Percentiles rank a stretch among this genome's conserved stretches.
phyloP scores from a whole-genome alignment of 2,888 invertebrate genomes.

The Rutpela maculata region DNA sequence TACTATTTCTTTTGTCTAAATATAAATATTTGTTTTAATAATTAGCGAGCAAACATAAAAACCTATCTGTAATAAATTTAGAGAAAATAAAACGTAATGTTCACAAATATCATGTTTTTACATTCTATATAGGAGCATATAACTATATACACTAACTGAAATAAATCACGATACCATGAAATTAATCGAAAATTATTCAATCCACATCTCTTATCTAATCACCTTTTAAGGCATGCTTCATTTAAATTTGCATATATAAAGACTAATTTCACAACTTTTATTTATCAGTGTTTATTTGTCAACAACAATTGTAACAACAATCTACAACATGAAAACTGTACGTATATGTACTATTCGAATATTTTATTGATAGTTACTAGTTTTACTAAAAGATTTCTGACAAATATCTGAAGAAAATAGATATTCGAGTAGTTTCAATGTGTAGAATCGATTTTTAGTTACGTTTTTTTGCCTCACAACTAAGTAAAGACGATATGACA shows the following conservation, averaged over 20 bases:
- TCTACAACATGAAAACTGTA: constrained; percentile 10
- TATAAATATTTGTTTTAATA: neutral
- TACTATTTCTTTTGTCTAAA: neutral
- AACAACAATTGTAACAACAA: constrained; percentile 4
- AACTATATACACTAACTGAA: neutral
- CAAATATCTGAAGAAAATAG: no score
- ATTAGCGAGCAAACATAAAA: neutral
- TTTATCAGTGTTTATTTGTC: constrained; percentile 7
- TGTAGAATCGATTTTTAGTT: no score
- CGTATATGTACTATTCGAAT: neutral
- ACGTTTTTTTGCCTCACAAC: no score
- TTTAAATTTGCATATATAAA: constrained; percentile 14
- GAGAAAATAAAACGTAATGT: constrained; percentile 1
- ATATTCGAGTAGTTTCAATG: no score
- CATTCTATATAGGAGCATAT: neutral
- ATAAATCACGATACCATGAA: constrained; percentile 18
- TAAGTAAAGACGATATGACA: no score
- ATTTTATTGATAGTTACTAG: no score
- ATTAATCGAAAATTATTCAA: neutral
- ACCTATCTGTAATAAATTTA: neutral
- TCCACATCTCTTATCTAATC: constrained; percentile 5
- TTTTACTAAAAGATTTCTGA: no score
- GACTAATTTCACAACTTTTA: neutral
- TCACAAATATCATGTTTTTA: neutral
- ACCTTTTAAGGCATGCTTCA: neutral